Base-by-base conservation (phyloP, 2,888 invertebrate species). In the Caenorhabditis macrosperma region DNA sequence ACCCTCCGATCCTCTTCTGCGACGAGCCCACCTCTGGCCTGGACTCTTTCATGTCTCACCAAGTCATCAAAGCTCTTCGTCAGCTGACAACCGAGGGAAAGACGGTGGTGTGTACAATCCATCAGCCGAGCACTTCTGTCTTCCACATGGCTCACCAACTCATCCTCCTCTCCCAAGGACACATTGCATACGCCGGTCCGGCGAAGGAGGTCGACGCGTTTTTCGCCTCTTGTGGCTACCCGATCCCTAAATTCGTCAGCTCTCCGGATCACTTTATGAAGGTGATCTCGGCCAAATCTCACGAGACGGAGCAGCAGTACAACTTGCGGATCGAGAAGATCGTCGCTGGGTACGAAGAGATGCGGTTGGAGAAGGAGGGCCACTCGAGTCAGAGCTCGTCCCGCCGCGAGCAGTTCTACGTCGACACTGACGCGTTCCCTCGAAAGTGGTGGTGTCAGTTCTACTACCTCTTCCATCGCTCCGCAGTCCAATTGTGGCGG, bases 21-120 rank as follows among this genome's bases (percentile, higher is more conserved):
- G 86, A 86, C 48, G 86, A 86, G 67, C 86, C 86, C 15, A 86
- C 86, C 6, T 83, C 83, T 9, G 82, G 86, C 6, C 81, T 87
- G 15, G 87, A 87, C 52, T 77, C 87, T 3, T 86, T 83, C 68
- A 85, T 86, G 85, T 82, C 86, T 10, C 68, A 80, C 7, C 86
- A 86, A 69, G 77, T 77, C 22, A 77, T 77, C 69, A 77, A 77
- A 52, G 55, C 69, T 0, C 63, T 77, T 12, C 69, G 69, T 3
- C 69, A 77, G 22, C 46, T 77, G 48, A 52, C 69, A 10, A 77
- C 85, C 6, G 90, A 94, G 86, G 95, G 96, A 26, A 96, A 95
- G 91, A 96, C 96, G 0, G 94, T 97, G 63, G 93, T 97, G 24
- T 94, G 95, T 88, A 96, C 96, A 0, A 95, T 97, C 82, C 97